Evolutionary conservation across 1,140 invertebrate genomes (phyloP).

Genomic region (Planococcus citri): DNA sequence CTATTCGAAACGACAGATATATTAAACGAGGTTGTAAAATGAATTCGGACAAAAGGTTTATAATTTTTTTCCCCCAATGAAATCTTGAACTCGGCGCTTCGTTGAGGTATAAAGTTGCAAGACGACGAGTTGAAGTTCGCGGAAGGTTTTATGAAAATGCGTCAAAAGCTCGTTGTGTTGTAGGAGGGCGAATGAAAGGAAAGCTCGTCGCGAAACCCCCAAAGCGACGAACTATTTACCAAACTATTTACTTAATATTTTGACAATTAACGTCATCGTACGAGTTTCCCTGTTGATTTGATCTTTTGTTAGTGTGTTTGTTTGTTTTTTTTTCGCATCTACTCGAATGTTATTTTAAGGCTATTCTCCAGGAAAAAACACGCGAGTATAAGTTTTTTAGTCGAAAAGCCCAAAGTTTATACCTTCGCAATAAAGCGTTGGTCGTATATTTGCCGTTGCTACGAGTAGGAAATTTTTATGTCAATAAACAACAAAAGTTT

Average conservation of each 20-base stretch:
- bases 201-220: not conserved
- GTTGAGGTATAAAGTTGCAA: too few relatives aligned
- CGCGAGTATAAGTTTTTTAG: not conserved
- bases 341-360: not conserved
- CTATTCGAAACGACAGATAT: too few relatives aligned
- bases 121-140: too few relatives aligned
- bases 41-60: too few relatives aligned
- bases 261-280: not conserved
- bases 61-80: too few relatives aligned
- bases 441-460: not conserved
- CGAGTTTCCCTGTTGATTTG: not conserved
- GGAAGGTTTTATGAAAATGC: too few relatives aligned
- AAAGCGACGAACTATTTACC: not conserved
- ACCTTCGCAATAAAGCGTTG: not conserved
- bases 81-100: too few relatives aligned
- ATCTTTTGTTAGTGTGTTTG: not conserved
- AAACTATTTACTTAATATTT: conserved; percentile 5
- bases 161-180: too few relatives aligned
- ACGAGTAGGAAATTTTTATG: not conserved
- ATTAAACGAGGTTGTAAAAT: too few relatives aligned
- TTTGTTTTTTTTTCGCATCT: not conserved
- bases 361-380: not conserved
- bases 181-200: too few relatives aligned
- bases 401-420: not conserved
- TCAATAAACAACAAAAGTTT: not conserved